Evolutionary conservation across 2,888 invertebrate species (phyloP).

Genomic region (Saturnia japonica): DNA sequence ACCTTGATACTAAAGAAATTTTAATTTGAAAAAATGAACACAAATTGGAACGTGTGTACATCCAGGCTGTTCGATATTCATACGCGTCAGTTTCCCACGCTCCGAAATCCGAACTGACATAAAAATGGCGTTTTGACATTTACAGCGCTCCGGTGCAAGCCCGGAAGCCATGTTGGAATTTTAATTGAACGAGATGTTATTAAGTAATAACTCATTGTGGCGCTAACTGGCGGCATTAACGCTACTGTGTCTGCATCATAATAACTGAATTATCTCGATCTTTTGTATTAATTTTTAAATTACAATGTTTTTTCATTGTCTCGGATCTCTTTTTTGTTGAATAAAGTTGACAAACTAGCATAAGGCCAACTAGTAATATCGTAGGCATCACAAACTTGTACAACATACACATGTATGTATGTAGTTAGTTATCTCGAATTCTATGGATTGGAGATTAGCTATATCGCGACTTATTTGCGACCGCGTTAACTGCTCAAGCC

Average conservation of each 20-base stretch:
- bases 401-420: no score
- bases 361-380: no score
- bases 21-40: background rate
- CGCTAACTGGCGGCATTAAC: constrained; percentile 25
- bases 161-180: constrained; percentile 66
- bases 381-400: no score
- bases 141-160: constrained; percentile 44
- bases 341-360: no score
- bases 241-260: constrained; percentile 15
- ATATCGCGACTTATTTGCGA: no score
- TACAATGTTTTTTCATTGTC: background rate
- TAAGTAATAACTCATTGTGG: constrained; percentile 76
- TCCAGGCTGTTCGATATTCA: background rate
- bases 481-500: no score
- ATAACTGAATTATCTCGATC: constrained; percentile 13
- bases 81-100: constrained; percentile 28
- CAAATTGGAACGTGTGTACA: background rate
- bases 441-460: no score
- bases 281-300: background rate
- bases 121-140: constrained; percentile 67
- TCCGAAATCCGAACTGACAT: constrained; percentile 35
- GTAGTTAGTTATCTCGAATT: no score
- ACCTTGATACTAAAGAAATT: no score
- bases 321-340: no score
- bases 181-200: constrained; percentile 77